Conservation (phyloP, 2,113 vertebrate genomes). For the Megaceryle maxima region DNA sequence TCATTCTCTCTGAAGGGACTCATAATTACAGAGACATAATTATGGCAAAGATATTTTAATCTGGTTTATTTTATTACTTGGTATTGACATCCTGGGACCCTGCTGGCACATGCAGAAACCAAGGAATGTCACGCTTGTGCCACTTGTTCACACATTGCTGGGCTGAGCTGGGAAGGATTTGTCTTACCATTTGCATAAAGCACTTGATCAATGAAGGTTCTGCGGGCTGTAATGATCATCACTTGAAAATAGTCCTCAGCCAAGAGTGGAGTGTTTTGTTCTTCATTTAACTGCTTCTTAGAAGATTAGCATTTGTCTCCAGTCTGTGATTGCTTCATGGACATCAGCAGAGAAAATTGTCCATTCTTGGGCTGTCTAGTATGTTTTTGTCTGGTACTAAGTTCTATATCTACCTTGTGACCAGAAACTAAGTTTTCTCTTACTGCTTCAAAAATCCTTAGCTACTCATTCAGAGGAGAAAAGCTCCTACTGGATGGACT, state of each 20-base stretch:
- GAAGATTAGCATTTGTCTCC: background rate
- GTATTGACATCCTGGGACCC: background rate
- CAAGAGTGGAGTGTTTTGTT: background rate
- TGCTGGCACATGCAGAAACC: slow-evolving; percentile 24
- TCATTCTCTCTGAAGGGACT: background rate
- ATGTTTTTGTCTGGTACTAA: background rate
- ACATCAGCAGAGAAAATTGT: background rate
- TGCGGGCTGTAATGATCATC: background rate
- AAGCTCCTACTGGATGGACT: background rate
- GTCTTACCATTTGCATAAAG: slow-evolving; percentile 7
- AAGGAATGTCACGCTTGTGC: slow-evolving; percentile 44
- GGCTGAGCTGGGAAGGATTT: background rate
- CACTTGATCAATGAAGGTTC: slow-evolving; percentile 4
- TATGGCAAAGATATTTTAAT: slow-evolving; percentile 34
- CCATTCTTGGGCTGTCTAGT: background rate
- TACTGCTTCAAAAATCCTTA: background rate
- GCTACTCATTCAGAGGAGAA: background rate
- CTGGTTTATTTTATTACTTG: slow-evolving; percentile 20
- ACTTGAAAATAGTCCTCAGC: background rate
- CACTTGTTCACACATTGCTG: slow-evolving; percentile 47
- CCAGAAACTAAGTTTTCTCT: background rate
- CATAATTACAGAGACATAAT: background rate
- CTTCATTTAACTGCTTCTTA: background rate
- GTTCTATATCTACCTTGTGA: background rate
- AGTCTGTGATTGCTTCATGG: background rate